Base-by-base conservation (phyloP, 2,888 invertebrate genomes). In the Sesamia inferens region DNA sequence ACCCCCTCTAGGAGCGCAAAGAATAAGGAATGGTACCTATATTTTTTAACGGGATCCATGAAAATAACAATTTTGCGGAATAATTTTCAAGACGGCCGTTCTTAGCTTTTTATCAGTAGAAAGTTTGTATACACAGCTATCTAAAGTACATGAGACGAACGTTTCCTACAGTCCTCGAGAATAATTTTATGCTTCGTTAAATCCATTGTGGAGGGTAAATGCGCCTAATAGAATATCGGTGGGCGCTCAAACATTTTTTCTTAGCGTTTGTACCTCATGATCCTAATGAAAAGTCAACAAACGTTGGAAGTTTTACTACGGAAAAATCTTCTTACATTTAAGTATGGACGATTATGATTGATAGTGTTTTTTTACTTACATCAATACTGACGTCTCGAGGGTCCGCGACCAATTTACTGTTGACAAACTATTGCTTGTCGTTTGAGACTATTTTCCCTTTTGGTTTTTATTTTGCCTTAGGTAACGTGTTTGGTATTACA, bases 151-250 rank as follows among this genome's bases (percentile, higher is more conserved):
- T 85, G 85, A 92, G 92, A 91, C 90, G 91, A 91, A 92, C 92
- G 91, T 94, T 94, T 92, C 90, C 93, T 92, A 91, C 92, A 93
- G 91, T 90, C 89, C 90, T 89, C 89, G 88, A 90, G 93, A 93
- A 94, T 95, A 94, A 95, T 95, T 95, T 95, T 92, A 92, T 90
- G 93, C 93, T 94, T 94, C 94, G 94, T 95, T 95, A 93, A 92
- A 88, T 91, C 91, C 87, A 93, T 95, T 94, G 93, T 94, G 88
- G 88, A 84, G 88, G 78, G 88, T 89, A 92, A 92, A 93, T 92
- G 92, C 90, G 90, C 90, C 90, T 92, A 92, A 93, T 92, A 90
- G 87, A 89, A 88, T 87, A 87, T 85, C 81, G 87, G 81, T 82
- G 76, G 78, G 74, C 76, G 78, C 71, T 80, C 67, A 82, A 88